Percentiles rank a stretch among this genome's conserved stretches.
These are phyloP conservation scores for Urocolius indicus DNA, from an alignment of 2,113 vertebrate genomes.

Conservation along the genomic window DNA sequence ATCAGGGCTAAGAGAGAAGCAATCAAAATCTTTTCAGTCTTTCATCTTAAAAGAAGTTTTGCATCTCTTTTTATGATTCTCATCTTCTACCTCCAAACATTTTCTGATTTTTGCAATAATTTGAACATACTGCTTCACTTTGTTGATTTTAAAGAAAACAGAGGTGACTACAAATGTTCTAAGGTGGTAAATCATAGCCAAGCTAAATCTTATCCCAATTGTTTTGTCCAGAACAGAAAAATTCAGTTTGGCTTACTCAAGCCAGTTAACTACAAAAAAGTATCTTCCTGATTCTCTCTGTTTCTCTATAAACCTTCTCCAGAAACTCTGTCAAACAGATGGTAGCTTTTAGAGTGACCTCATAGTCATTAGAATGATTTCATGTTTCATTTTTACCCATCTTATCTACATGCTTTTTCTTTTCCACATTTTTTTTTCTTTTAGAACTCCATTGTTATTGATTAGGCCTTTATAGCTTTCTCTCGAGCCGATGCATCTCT, in stretches of 20 bases:
- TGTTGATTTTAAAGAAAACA: neutral
- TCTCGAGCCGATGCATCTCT: neutral
- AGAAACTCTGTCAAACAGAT: neutral
- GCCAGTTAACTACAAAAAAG: neutral
- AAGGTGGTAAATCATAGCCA: neutral
- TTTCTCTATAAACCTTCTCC: neutral
- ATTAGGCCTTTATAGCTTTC: neutral
- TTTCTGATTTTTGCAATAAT: neutral
- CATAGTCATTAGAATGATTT: neutral
- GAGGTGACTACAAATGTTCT: neutral
- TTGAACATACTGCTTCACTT: neutral
- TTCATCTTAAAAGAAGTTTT: neutral
- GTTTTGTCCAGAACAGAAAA: neutral
- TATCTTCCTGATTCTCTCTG: neutral
- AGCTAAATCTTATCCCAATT: neutral
- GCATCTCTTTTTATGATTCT: neutral
- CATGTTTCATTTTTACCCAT: neutral
- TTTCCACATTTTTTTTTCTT: neutral
- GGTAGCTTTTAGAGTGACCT: neutral
- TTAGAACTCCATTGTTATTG: neutral
- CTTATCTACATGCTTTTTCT: neutral
- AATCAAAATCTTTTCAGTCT: constrained; percentile 10
- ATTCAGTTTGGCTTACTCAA: neutral
- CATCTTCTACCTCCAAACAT: neutral
- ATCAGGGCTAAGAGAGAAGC: neutral